Percentiles rank a stretch among this genome's conserved stretches.
Conservation (phyloP, 2,888 invertebrate species). For the Cotesia congregata region DNA sequence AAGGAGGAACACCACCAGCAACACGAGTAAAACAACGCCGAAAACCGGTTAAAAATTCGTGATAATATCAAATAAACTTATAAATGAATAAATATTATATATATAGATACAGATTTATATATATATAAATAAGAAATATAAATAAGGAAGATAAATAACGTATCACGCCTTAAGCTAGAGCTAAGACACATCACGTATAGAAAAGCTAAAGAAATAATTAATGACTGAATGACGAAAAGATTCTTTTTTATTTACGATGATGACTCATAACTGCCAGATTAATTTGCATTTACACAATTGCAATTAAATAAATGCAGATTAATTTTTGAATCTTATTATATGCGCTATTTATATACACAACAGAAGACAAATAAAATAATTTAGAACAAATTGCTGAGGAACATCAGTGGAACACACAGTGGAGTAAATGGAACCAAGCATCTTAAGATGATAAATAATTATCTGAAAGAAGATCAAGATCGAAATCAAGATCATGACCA, state of each 20-base stretch:
- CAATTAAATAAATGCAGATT: background rate
- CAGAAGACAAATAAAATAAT: background rate
- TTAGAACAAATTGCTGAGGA: background rate
- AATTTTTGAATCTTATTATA: background rate
- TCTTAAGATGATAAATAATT: background rate
- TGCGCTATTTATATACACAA: background rate
- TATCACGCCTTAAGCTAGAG: conserved; percentile 20
- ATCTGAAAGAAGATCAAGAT: background rate
- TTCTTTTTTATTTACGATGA: background rate
- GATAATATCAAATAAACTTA: conserved; percentile 57
- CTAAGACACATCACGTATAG: background rate
- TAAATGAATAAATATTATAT: conserved; percentile 14
- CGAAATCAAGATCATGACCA: background rate
- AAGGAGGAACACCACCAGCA: conserved; percentile 52
- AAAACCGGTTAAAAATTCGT: conserved; percentile 66
- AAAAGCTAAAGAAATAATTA: background rate
- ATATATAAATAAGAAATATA: conserved; percentile 7
- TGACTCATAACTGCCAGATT: background rate
- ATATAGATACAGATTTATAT: background rate
- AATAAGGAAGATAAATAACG: background rate
- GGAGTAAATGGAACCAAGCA: background rate
- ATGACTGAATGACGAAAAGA: background rate
- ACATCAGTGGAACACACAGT: conserved; percentile 1
- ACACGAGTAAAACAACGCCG: conserved; percentile 64
- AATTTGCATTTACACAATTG: background rate